Evolutionary conservation across 2,888 invertebrate species (phyloP).

Genomic region (Aspidiotus rigidus): DNA sequence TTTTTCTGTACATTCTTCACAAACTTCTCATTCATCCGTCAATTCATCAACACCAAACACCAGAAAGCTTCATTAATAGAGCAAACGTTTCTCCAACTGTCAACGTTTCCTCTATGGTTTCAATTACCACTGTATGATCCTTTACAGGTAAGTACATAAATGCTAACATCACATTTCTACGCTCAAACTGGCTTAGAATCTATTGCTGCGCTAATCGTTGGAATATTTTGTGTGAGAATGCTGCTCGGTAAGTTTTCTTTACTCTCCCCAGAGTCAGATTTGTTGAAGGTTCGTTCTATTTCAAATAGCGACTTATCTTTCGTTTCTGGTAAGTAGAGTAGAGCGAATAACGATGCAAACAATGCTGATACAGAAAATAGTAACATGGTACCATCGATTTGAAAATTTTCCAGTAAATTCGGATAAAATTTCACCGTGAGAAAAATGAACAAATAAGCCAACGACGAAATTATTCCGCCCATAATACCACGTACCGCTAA

Average conservation of each 20-base stretch:
- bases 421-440: constrained; percentile 62
- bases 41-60: too few relatives aligned
- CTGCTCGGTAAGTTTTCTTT: constrained; percentile 24
- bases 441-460: constrained; percentile 61
- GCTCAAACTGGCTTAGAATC: constrained; percentile 19
- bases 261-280: constrained; percentile 30
- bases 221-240: constrained; percentile 24
- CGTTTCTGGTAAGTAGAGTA: constrained; percentile 58
- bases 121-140: too few relatives aligned
- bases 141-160: too few relatives aligned
- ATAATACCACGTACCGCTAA: constrained; percentile 58
- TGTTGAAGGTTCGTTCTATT: constrained; percentile 49
- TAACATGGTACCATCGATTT: constrained; percentile 54
- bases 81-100: too few relatives aligned
- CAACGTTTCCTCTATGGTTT: too few relatives aligned
- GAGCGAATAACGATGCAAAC: constrained; percentile 53
- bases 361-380: constrained; percentile 54
- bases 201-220: constrained; percentile 18
- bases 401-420: constrained; percentile 43
- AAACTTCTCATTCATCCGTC: too few relatives aligned
- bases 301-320: constrained; percentile 58
- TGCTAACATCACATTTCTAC: not conserved
- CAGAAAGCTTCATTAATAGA: too few relatives aligned
- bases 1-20: too few relatives aligned
- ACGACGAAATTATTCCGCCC: constrained; percentile 60